Evolutionary conservation across 2,113 vertebrate genomes (phyloP).

Genomic region (Scomber scombrus): DNA sequence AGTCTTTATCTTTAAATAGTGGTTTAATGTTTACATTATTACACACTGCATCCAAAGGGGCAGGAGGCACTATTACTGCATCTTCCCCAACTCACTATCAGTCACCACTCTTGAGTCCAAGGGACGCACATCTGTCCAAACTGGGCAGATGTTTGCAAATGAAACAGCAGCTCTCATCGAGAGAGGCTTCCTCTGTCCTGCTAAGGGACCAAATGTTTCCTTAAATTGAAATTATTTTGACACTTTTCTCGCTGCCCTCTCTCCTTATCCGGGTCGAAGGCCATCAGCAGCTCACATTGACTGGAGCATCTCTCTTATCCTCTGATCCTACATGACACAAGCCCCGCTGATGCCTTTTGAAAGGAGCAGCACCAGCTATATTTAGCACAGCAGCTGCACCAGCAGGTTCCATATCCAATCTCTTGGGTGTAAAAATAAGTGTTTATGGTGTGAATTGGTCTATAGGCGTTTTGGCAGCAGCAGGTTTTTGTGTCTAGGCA

Average conservation of each 20-base stretch:
- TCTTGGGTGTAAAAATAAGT: conserved; percentile 32
- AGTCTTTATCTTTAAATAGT: neutral
- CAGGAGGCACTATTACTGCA: neutral
- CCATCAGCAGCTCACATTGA: conserved; percentile 61
- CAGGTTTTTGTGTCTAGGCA: conserved; percentile 1
- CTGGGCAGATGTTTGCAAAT: conserved; percentile 49
- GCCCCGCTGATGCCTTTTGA: conserved; percentile 62
- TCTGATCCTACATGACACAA: conserved; percentile 67
- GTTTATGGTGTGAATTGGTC: conserved; percentile 38
- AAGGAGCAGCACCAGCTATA: conserved; percentile 66
- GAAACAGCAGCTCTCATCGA: conserved; percentile 10
- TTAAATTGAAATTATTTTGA: conserved; percentile 56
- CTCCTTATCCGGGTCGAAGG: conserved; percentile 34
- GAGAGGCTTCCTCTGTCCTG: conserved; percentile 21
- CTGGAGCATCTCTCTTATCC: conserved; percentile 62
- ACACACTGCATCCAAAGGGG: neutral
- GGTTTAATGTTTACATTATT: neutral
- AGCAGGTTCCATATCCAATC: conserved; percentile 43
- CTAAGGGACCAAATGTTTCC: conserved; percentile 50
- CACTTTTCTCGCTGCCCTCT: conserved; percentile 13
- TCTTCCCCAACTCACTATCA: neutral
- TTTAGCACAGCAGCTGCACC: conserved; percentile 72
- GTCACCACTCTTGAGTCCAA: conserved; percentile 10
- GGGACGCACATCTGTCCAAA: conserved; percentile 22
- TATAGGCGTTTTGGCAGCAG: neutral